Conservation (phyloP, 2,888 invertebrate genomes). For the Maniola hyperantus region DNA sequence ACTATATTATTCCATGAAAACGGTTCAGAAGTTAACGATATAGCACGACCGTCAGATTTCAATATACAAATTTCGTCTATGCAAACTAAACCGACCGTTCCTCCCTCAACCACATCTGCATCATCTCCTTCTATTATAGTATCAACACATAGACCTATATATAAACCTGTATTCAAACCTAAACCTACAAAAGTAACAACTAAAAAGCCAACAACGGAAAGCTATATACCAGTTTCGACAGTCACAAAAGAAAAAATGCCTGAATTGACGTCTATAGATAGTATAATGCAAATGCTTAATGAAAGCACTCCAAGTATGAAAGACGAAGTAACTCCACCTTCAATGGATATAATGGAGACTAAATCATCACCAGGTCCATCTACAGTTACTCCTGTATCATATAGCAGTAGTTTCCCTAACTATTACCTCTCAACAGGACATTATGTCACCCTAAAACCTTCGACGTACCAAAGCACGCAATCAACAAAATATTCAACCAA, state of each 20-base stretch:
- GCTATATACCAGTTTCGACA: conserved; percentile 82
- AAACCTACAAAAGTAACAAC: conserved; percentile 62
- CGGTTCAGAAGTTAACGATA: conserved; percentile 80
- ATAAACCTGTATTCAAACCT: conserved; percentile 82
- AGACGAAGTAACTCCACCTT: conserved; percentile 61
- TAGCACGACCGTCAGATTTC: conserved; percentile 77
- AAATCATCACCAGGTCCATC: conserved; percentile 68
- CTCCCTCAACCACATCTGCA: conserved; percentile 59
- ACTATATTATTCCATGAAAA: conserved; percentile 83
- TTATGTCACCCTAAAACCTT: conserved; percentile 72
- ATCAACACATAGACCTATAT: conserved; percentile 69
- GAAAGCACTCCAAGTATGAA: conserved; percentile 70
- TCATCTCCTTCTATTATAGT: conserved; percentile 59
- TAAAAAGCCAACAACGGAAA: conserved; percentile 67
- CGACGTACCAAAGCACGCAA: conserved; percentile 45
- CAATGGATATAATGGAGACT: conserved; percentile 60
- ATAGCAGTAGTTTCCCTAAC: conserved; percentile 61
- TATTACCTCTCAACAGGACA: conserved; percentile 67
- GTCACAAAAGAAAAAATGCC: conserved; percentile 76
- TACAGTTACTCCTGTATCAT: conserved; percentile 56
- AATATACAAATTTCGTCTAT: conserved; percentile 74
- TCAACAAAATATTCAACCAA: conserved; percentile 46
- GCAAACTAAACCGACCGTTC: conserved; percentile 74
- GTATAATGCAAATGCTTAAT: conserved; percentile 86
- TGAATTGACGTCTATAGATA: conserved; percentile 74